Conservation (phyloP, 2,113 vertebrate species). For the Alligator sinensis region DNA sequence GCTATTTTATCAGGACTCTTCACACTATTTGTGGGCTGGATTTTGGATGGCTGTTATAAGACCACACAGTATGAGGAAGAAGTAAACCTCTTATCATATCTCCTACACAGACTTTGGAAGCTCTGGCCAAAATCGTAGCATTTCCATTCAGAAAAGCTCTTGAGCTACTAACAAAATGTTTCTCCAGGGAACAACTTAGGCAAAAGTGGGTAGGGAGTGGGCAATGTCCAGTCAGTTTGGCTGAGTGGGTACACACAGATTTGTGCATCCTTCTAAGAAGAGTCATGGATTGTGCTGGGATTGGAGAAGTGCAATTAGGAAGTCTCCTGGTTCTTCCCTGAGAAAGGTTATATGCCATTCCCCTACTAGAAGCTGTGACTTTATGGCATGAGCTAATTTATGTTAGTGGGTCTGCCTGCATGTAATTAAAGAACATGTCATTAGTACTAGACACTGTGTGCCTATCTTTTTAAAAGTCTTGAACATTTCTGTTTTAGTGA, state of each 20-base stretch:
- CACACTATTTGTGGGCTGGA: not conserved
- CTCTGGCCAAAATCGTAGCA: not conserved
- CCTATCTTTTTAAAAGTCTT: not conserved
- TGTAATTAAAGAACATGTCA: not conserved
- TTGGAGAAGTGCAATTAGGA: not conserved
- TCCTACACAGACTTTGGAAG: not conserved
- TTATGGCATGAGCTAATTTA: not conserved
- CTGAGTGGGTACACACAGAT: too few relatives aligned
- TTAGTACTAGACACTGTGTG: not conserved
- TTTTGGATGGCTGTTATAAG: not conserved
- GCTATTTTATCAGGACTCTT: not conserved
- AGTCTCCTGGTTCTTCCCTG: not conserved
- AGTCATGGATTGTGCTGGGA: not conserved
- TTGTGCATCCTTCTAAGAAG: not conserved
- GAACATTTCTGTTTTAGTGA: not conserved
- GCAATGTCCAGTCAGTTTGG: not conserved
- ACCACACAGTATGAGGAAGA: not conserved
- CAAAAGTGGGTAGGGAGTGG: not conserved
- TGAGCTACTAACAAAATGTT: not conserved
- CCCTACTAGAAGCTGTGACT: not conserved
- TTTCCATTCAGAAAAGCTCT: not conserved
- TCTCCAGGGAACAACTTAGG: not conserved
- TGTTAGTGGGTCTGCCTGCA: not conserved
- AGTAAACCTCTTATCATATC: not conserved
- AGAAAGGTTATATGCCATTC: not conserved